Conservation (phyloP, 2,113 vertebrate genomes). For the Sylvietta virens region DNA sequence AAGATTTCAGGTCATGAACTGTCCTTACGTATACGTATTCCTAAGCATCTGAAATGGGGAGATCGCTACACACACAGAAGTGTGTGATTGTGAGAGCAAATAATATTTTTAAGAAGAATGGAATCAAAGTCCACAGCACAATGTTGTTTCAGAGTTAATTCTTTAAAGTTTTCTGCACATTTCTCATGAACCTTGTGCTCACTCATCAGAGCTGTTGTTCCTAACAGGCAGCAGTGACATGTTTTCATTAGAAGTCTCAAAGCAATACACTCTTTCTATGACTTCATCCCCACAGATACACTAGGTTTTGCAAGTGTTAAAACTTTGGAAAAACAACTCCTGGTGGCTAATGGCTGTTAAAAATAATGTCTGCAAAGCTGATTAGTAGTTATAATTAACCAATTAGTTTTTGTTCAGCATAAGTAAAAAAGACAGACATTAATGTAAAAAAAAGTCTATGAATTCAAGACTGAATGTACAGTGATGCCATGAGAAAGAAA, state of each 20-base stretch:
- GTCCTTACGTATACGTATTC: not conserved
- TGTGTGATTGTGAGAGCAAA: not conserved
- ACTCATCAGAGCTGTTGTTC: not conserved
- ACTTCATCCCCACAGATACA: not conserved
- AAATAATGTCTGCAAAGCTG: not conserved
- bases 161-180: not conserved
- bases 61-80: not conserved
- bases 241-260: not conserved
- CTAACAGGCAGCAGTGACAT: not conserved
- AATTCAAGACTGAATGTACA: not conserved
- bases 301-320: not conserved
- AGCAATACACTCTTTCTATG: fast-evolving
- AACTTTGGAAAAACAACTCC: not conserved
- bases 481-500: not conserved
- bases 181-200: not conserved
- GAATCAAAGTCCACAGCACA: not conserved
- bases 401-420: not conserved
- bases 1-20: not conserved
- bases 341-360: not conserved
- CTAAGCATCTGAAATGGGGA: not conserved
- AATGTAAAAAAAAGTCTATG: not conserved
- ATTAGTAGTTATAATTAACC: not conserved
- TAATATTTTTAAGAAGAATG: not conserved
- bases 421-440: not conserved
- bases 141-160: not conserved